Evolutionary conservation across 2,113 vertebrate genomes (phyloP), one percentile per base, ranked within the genome.

Genomic region (Chaetorhynchus papuensis): DNA sequence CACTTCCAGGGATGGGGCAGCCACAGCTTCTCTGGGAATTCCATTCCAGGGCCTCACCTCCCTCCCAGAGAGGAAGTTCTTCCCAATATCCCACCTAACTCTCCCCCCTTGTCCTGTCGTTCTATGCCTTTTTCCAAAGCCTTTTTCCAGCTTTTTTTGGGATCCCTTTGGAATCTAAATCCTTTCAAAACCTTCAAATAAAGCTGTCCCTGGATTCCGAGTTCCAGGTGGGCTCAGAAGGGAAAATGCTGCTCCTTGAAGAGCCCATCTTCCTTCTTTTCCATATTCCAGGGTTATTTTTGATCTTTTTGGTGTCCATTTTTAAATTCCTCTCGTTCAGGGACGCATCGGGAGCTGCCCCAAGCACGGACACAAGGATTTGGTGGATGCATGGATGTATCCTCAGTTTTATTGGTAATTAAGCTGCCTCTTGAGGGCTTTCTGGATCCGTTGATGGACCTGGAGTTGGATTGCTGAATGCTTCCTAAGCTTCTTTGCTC

Each of bases 321-420:
- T 59, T 26, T n/a, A 4, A 33, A 33, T 81, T 64, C 39, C 30
- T 80, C 30, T 24, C 1, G 0, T n/a, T 23, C n/a, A 54, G 26
- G 69, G 66, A 8, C 0, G 0, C 42, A 1, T 23, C 56, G 24
- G 10, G 4, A 44, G 59, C 35, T 39, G 31, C 17, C 64, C 27
- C 1, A 1, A 42, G 68, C 35, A 7, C 0, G 0, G 11, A 4
- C 5, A 1, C 17, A 0, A 31, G 19, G 59, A 61, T 90, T 47
- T 50, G 53, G 22, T 44, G 81, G 87, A 15, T 33, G 0, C 4
- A 0, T 1, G 30, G 66, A 8, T 71, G 47, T 10, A 33, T 86
- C 90, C n/a, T 56, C 7, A 0, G 6, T 33, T 83, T 83, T 45
- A 30, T 23, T 63, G 35, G 74, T 52, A 75, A 90, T 82, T 76